A percentile compares a stretch with the other conserved stretches of the same genome.
Evolutionary conservation across 2,113 vertebrate genomes (phyloP).

Genomic region (Neomonachus schauinslandi): DNA sequence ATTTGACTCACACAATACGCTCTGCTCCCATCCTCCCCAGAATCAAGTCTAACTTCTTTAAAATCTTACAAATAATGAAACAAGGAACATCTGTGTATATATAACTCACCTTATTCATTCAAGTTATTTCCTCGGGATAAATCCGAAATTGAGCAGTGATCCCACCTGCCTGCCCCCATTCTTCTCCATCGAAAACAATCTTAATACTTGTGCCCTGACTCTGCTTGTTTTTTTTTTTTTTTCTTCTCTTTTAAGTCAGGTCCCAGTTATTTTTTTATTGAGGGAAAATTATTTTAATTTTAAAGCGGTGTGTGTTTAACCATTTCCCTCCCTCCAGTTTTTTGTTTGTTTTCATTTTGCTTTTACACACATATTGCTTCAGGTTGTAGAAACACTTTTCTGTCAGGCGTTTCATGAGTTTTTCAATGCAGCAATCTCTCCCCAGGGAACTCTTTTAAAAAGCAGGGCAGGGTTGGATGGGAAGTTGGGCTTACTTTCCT

Average conservation of each 20-base stretch:
- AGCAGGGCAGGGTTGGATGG: not conserved
- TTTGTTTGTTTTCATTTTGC: not conserved
- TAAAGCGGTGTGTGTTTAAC: not conserved
- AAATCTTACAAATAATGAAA: not conserved
- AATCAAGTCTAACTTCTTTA: not conserved
- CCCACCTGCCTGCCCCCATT: rapidly evolving
- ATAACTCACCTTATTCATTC: not conserved
- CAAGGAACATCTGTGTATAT: not conserved
- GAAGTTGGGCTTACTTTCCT: not conserved
- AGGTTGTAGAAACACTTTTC: not conserved
- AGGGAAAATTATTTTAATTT: not conserved
- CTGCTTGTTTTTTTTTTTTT: not conserved
- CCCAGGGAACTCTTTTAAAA: not conserved
- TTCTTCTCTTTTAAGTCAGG: not conserved
- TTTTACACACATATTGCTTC: not conserved
- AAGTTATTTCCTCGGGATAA: not conserved
- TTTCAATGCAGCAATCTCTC: not conserved
- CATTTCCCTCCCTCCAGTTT: not conserved
- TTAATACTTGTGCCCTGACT: not conserved
- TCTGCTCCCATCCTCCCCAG: too few species aligned
- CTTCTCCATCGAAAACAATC: not conserved
- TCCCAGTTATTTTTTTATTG: not conserved
- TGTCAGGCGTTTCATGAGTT: not conserved
- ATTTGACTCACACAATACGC: not conserved
- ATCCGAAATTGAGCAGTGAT: rapidly evolving